Percentiles rank a stretch among this genome's conserved stretches.
These are phyloP conservation scores for Tachycineta bicolor DNA, from an alignment of 2,113 vertebrate genomes.

Conservation along the genomic window DNA sequence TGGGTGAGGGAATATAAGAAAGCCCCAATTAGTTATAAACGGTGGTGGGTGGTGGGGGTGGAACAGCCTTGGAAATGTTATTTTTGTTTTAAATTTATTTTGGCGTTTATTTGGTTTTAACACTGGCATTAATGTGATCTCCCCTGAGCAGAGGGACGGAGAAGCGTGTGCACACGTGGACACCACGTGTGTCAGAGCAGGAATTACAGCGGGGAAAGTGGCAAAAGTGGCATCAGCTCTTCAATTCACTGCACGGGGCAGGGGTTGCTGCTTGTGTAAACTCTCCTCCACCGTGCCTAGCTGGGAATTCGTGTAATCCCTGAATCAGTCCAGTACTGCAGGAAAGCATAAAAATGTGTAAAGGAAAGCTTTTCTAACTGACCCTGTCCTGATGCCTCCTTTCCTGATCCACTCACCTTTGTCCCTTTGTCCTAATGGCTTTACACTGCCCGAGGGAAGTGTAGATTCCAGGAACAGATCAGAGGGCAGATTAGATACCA, in stretches of 20 bases:
- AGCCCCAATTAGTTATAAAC: conserved; percentile 60
- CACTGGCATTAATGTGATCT: neutral
- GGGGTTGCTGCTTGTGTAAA: neutral
- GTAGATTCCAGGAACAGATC: neutral
- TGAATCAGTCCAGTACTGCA: neutral
- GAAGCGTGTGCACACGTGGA: rapidly evolving
- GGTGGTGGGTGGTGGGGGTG: conserved; percentile 42
- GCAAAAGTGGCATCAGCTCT: neutral
- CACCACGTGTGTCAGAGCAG: neutral
- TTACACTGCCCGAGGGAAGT: neutral
- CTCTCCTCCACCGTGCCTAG: neutral
- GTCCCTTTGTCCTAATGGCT: neutral
- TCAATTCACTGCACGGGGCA: neutral
- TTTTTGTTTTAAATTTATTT: conserved; percentile 15
- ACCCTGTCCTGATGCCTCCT: neutral
- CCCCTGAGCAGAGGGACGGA: neutral
- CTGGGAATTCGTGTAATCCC: rapidly evolving
- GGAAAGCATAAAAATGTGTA: neutral
- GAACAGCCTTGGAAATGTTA: neutral
- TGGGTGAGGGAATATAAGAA: conserved; percentile 62
- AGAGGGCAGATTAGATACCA: neutral
- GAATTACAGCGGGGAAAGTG: neutral
- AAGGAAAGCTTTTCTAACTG: neutral
- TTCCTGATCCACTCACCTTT: neutral
- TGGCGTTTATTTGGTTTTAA: neutral